Conservation (phyloP, 2,888 invertebrate genomes). For the Drosophila siamana region DNA sequence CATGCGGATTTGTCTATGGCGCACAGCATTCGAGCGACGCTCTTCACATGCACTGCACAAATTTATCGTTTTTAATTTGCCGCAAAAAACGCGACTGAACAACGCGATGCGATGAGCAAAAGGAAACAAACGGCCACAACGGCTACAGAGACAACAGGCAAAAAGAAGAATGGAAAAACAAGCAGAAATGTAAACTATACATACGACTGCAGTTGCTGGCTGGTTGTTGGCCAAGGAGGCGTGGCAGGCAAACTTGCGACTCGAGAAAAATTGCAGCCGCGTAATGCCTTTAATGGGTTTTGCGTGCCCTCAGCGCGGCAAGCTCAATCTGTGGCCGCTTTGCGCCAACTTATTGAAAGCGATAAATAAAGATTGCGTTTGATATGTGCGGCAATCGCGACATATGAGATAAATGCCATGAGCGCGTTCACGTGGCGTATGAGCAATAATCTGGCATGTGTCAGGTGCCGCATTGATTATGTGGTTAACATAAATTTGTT, state of each 20-base stretch:
- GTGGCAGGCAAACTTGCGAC: conserved; percentile 11
- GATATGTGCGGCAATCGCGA: conserved; percentile 44
- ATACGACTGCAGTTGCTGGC: conserved; percentile 3
- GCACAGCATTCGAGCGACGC: conserved; percentile 38
- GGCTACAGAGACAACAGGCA: too few species aligned
- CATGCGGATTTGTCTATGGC: conserved; percentile 74
- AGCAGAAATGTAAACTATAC: conserved; percentile 27
- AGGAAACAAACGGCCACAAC: too few species aligned
- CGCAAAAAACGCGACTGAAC: conserved; percentile 48
- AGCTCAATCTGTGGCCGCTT: conserved; percentile 52
- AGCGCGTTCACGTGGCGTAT: conserved; percentile 38
- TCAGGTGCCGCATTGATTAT: conserved; percentile 70
- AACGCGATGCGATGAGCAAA: too few species aligned
- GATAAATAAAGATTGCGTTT: conserved; percentile 81
- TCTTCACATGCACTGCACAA: conserved; percentile 47
- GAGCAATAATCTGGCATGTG: conserved; percentile 34
- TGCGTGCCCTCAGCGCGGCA: conserved; percentile 53
- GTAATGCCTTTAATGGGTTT: conserved; percentile 77
- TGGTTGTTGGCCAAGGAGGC: neutral
- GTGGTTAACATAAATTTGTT: conserved; percentile 79
- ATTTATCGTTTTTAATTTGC: conserved; percentile 83
- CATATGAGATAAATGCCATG: conserved; percentile 32
- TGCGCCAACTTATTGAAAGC: conserved; percentile 81
- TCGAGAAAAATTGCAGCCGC: conserved; percentile 72
- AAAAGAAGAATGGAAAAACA: too few species aligned